These are phyloP conservation scores for Epinotia brunnichana DNA, from an alignment of 2,888 invertebrate genomes.

Conservation along the genomic window DNA sequence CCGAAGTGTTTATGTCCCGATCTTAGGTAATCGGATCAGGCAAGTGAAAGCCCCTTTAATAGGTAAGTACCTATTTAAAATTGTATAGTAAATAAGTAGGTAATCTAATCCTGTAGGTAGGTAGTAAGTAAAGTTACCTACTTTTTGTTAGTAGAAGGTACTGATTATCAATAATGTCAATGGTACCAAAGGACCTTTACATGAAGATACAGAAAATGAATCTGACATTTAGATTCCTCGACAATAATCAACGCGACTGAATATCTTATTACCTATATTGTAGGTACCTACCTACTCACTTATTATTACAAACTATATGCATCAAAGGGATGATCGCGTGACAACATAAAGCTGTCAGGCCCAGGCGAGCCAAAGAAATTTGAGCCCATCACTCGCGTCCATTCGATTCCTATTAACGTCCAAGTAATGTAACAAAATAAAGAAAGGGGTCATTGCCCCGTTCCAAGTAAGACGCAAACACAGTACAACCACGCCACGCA, in stretches of 20 bases:
- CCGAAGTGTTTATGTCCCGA: too few relatives aligned
- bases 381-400: conserved; percentile 73
- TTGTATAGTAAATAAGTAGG: too few relatives aligned
- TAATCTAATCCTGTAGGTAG: too few relatives aligned
- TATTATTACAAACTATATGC: conserved; percentile 60
- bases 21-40: too few relatives aligned
- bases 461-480: conserved; percentile 65
- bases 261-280: background rate
- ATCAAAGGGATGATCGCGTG: conserved; percentile 74
- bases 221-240: too few relatives aligned
- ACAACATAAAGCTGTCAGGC: conserved; percentile 67
- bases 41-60: too few relatives aligned
- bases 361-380: conserved; percentile 71
- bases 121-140: too few relatives aligned
- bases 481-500: conserved; percentile 69
- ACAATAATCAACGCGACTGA: background rate
- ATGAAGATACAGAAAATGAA: too few relatives aligned
- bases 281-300: background rate
- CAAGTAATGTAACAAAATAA: conserved; percentile 79
- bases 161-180: too few relatives aligned
- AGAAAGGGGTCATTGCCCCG: conserved; percentile 76
- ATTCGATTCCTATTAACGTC: conserved; percentile 81
- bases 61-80: too few relatives aligned
- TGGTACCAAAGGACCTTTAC: too few relatives aligned
- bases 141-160: too few relatives aligned